A percentile compares a stretch with the other conserved stretches of the same genome.
Evolutionary conservation across 30 jellyfish, hydroid and myxozoan species (phyloP).

Genomic region (Hydractinia symbiolongicarpus): DNA sequence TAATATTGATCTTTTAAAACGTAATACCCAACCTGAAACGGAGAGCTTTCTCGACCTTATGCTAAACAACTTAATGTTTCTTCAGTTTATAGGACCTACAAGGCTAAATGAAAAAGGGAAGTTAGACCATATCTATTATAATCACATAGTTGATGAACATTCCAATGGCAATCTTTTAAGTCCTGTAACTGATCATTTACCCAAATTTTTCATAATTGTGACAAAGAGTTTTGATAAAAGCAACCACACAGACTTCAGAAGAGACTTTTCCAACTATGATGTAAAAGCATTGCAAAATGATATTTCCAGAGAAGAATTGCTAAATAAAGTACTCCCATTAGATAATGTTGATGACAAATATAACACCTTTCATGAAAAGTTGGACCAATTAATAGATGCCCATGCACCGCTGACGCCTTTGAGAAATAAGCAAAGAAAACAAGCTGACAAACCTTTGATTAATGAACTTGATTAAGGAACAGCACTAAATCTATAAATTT

Average conservation of each 20-base stretch:
- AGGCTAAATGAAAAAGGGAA: not conserved
- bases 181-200: slow-evolving; percentile 5
- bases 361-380: slow-evolving; percentile 32
- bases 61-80: slow-evolving; percentile 3
- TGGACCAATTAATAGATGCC: not conserved
- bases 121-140: not conserved
- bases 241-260: slow-evolving; percentile 23
- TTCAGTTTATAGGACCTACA: slow-evolving; percentile 3
- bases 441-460: slow-evolving; percentile 54
- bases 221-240: not conserved
- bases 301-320: not conserved
- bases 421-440: slow-evolving; percentile 22
- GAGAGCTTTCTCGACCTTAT: not conserved
- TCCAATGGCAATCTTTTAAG: not conserved
- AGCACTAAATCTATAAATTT: not conserved
- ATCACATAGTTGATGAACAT: not conserved
- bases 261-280: slow-evolving; percentile 33
- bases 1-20: not conserved
- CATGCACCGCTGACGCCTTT: slow-evolving; percentile 52
- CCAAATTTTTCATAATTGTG: not conserved
- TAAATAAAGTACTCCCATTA: not conserved
- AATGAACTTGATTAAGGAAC: slow-evolving; percentile 23
- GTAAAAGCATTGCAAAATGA: slow-evolving; percentile 24
- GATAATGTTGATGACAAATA: slow-evolving; percentile 38
- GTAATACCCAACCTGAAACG: not conserved